Conservation (phyloP, 2,888 invertebrate species). For the Holacanthella duospinosa region DNA sequence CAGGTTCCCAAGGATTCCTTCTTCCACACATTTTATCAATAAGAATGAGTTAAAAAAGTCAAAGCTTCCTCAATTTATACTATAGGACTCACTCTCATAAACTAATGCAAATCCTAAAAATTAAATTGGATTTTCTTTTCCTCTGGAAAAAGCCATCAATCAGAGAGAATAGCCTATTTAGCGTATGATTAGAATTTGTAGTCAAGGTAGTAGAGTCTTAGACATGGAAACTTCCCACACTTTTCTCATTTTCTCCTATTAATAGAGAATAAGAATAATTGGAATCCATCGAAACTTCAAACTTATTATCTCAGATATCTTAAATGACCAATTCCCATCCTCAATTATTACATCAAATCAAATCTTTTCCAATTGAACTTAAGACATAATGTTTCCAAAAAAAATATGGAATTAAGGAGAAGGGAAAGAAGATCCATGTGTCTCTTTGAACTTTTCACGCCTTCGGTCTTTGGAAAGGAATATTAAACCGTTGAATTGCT, state of each 20-base stretch:
- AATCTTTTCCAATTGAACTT: no score
- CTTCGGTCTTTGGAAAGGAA: no score
- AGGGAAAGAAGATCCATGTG: background rate
- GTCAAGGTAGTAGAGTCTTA: no score
- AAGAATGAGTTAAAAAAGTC: background rate
- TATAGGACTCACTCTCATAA: background rate
- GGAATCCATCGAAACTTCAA: no score
- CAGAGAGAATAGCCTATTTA: conserved; percentile 9
- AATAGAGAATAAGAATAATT: no score
- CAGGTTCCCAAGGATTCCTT: background rate
- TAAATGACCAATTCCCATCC: no score
- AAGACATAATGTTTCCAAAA: background rate
- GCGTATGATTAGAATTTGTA: background rate
- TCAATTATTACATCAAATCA: no score
- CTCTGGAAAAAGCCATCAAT: conserved; percentile 28
- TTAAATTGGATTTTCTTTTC: conserved; percentile 18
- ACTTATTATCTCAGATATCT: no score
- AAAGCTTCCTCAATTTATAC: background rate
- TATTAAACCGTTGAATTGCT: no score
- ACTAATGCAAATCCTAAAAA: conserved; percentile 19
- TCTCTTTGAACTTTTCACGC: conserved; percentile 2
- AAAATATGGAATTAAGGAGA: background rate
- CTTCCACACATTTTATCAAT: background rate
- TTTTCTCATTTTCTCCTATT: background rate
- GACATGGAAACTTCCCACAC: no score